Conservation (phyloP, 2,888 invertebrate species). For the Eupithecia exiguata region DNA sequence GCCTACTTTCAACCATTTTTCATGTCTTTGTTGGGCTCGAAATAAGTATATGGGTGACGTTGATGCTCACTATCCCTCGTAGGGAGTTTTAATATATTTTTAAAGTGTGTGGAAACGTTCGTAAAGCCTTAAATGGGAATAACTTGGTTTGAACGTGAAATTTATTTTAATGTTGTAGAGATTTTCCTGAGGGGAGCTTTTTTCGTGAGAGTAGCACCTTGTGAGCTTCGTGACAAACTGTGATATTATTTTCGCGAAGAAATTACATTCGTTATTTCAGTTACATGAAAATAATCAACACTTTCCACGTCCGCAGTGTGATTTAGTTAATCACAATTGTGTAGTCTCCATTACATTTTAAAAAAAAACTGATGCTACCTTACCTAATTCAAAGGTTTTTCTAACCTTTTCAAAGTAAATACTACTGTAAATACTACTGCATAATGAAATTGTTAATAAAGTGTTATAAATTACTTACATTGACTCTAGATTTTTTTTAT, state of each 20-base stretch:
- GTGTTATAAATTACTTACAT: background rate
- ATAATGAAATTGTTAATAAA: background rate
- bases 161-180: conserved; percentile 31
- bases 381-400: too few species aligned
- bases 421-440: too few species aligned
- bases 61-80: conserved; percentile 61
- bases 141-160: conserved; percentile 26
- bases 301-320: background rate
- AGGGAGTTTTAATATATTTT: conserved; percentile 61
- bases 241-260: background rate
- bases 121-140: conserved; percentile 29
- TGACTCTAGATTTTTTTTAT: background rate
- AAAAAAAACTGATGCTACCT: too few species aligned
- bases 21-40: conserved; percentile 76
- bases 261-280: background rate
- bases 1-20: conserved; percentile 76
- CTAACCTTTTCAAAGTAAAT: background rate
- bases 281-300: background rate
- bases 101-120: conserved; percentile 49
- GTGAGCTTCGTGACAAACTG: background rate
- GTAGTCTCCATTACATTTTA: too few species aligned
- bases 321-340: background rate
- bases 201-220: conserved; percentile 14
- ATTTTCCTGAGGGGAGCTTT: conserved; percentile 21
- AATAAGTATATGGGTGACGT: conserved; percentile 73